Conservation (phyloP, 2,797 vertebrate genomes). For the Scolopax rusticola region DNA sequence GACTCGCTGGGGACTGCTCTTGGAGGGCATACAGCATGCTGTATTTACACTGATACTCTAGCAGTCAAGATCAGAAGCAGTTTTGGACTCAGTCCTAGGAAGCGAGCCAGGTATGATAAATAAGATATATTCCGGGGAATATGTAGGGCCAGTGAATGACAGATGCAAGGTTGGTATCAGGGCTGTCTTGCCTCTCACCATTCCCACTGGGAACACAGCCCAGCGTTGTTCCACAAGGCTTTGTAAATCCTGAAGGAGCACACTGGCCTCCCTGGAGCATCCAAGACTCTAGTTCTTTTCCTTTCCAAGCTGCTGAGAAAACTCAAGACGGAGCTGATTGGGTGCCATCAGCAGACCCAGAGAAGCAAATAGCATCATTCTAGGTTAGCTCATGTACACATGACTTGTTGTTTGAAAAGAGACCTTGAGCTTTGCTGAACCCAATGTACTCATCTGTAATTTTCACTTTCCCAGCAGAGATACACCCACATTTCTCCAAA, state of each 20-base stretch:
- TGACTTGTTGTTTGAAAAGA: neutral
- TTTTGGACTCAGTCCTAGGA: constrained; percentile 24
- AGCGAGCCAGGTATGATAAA: constrained; percentile 24
- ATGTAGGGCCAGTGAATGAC: neutral
- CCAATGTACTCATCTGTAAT: neutral
- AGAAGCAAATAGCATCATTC: neutral
- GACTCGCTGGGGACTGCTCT: neutral
- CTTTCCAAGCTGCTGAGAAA: neutral
- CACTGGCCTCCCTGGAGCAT: neutral
- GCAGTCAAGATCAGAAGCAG: constrained; percentile 25
- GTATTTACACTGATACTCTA: neutral
- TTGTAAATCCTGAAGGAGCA: neutral
- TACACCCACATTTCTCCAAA: constrained; percentile 22
- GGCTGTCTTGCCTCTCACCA: neutral
- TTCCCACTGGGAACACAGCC: neutral
- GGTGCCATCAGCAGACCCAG: neutral
- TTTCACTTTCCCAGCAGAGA: constrained; percentile 12
- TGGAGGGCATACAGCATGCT: neutral
- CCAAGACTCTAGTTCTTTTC: neutral
- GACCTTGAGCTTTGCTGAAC: constrained; percentile 17
- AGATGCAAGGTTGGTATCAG: neutral
- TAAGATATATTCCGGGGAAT: neutral
- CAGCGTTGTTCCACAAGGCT: neutral
- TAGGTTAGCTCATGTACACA: neutral
- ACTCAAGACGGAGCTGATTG: neutral